Evolutionary conservation across 2,113 vertebrate species (phyloP).

Genomic region (Spea multiplicata): DNA sequence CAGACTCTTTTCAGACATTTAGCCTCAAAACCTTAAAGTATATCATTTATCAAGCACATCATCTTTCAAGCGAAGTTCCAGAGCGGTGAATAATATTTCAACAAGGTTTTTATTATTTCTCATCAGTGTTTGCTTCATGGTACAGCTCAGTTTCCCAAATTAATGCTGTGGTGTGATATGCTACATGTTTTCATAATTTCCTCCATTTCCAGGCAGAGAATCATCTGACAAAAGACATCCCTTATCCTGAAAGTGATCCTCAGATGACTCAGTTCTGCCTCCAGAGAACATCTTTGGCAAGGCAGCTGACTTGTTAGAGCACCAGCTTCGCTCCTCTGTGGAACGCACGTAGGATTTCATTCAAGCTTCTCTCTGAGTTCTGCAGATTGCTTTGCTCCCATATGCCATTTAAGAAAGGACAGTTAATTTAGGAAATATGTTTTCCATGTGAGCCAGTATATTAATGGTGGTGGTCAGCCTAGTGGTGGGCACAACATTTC

Average conservation of each 20-base stretch:
- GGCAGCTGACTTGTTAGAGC: conserved; percentile 1
- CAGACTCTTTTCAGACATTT: too few relatives aligned
- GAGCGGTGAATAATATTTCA: background rate
- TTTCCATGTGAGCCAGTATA: too few relatives aligned
- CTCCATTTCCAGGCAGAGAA: conserved; percentile 21
- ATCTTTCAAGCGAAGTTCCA: background rate
- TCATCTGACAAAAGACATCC: conserved; percentile 33
- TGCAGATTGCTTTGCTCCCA: background rate
- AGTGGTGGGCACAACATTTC: too few relatives aligned
- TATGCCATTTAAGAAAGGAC: background rate
- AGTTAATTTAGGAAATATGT: background rate
- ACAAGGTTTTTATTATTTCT: background rate
- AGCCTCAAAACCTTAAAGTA: too few relatives aligned
- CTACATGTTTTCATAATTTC: conserved; percentile 2
- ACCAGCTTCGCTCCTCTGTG: background rate
- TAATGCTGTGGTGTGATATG: conserved; percentile 2
- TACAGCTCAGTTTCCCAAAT: background rate
- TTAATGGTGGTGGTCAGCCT: too few relatives aligned
- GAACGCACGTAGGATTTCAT: conserved; percentile 1
- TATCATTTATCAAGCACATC: too few relatives aligned
- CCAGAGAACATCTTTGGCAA: conserved; percentile 21
- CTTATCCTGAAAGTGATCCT: conserved; percentile 35
- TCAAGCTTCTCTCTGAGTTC: background rate
- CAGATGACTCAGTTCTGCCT: conserved; percentile 28
- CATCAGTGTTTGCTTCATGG: background rate